Percentiles rank a stretch among this genome's conserved stretches.
These are phyloP conservation scores for Morone saxatilis DNA, from an alignment of 2,113 vertebrate species.

Conservation along the genomic window DNA sequence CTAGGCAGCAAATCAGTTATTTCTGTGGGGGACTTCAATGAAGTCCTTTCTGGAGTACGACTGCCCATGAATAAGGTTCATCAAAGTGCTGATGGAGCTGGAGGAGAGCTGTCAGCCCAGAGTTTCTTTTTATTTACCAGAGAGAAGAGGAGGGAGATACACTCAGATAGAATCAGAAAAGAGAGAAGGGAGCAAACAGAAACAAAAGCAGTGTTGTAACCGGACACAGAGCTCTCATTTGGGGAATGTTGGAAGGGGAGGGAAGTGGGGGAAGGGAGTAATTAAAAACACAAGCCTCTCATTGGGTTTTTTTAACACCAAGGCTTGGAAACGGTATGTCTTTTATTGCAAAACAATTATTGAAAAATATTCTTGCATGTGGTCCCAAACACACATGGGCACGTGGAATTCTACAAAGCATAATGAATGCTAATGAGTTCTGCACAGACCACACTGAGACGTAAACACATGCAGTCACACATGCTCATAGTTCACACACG, in stretches of 20 bases:
- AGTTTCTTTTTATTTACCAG: conserved; percentile 51
- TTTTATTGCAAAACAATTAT: conserved; percentile 62
- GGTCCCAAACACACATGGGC: conserved; percentile 40
- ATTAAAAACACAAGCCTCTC: conserved; percentile 79
- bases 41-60: conserved; percentile 22
- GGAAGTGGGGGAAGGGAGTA: conserved; percentile 56
- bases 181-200: conserved; percentile 33
- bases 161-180: conserved; percentile 34
- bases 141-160: conserved; percentile 26
- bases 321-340: conserved; percentile 27
- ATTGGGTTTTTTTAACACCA: conserved; percentile 44
- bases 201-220: conserved; percentile 76
- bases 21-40: conserved; percentile 36
- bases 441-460: conserved; percentile 39
- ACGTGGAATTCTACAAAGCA: conserved; percentile 32
- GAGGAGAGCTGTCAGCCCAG: conserved; percentile 25
- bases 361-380: conserved; percentile 36
- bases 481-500: conserved; percentile 16
- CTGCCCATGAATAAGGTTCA: conserved; percentile 17
- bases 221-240: conserved; percentile 69
- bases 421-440: conserved; percentile 49
- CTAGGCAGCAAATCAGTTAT: conserved; percentile 39
- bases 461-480: conserved; percentile 22
- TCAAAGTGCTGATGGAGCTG: conserved; percentile 47
- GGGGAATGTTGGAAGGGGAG: conserved; percentile 66